Percentiles rank a stretch among this genome's conserved stretches.
Conservation (phyloP, 2,888 invertebrate species). For the Cerastis leucographa region DNA sequence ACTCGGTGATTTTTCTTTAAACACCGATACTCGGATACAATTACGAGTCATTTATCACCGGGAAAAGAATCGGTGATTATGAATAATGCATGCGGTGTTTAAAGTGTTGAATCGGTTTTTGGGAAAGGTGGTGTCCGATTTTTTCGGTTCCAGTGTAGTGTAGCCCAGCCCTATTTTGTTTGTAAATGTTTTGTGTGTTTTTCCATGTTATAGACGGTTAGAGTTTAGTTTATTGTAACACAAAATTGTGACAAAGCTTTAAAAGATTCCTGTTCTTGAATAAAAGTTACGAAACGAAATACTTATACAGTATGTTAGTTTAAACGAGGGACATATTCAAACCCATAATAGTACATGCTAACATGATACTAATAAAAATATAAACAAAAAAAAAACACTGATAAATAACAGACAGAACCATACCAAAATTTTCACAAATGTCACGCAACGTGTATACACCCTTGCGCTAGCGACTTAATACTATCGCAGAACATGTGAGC, state of each 20-base stretch:
- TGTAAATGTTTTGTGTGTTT: background rate
- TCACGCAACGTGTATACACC: too few species aligned
- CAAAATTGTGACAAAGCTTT: background rate
- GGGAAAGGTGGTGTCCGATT: constrained; percentile 21
- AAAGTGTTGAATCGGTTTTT: constrained; percentile 62
- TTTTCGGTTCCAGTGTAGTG: background rate
- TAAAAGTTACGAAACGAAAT: background rate
- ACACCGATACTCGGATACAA: constrained; percentile 81
- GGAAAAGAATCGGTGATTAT: constrained; percentile 63
- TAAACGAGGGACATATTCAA: too few species aligned
- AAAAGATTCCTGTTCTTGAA: background rate
- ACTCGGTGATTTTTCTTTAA: constrained; percentile 81
- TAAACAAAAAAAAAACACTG: too few species aligned
- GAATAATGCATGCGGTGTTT: constrained; percentile 65
- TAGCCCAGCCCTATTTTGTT: constrained; percentile 1
- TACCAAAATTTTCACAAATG: too few species aligned
- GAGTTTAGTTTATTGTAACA: background rate
- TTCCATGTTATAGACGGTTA: background rate
- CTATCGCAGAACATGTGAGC: too few species aligned
- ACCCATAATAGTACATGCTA: too few species aligned
- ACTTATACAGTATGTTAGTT: too few species aligned
- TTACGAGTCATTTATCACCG: constrained; percentile 83
- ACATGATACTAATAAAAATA: too few species aligned
- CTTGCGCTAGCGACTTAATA: too few species aligned
- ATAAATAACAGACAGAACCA: too few species aligned